Evolutionary conservation across 2,888 invertebrate species (phyloP).

Genomic region (Arenicola marina): DNA sequence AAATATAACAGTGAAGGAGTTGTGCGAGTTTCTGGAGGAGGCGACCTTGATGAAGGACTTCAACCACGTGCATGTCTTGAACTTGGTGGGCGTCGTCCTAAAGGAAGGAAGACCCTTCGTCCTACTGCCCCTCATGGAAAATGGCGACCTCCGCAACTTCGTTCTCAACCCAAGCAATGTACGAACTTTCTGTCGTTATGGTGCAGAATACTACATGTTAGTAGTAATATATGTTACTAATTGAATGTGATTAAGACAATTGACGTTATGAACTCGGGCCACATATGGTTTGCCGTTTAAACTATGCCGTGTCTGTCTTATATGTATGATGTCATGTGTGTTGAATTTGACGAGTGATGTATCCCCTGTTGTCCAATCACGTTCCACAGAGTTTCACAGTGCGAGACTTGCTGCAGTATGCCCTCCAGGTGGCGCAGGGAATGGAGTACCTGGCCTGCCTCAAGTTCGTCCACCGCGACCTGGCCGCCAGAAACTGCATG

Average conservation of each 20-base stretch:
- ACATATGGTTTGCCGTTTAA: no score
- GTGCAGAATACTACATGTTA: no score
- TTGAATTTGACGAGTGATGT: no score
- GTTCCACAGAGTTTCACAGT: constrained; percentile 63
- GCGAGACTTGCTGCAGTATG: constrained; percentile 62
- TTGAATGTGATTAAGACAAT: no score
- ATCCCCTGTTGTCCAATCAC: no score
- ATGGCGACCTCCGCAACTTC: constrained; percentile 54
- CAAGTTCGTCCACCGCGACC: constrained; percentile 65
- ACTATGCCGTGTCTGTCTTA: no score
- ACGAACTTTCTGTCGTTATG: no score
- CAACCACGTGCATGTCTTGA: constrained; percentile 60
- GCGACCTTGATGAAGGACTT: constrained; percentile 58
- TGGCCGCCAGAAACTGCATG: constrained; percentile 66
- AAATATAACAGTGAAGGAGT: not conserved
- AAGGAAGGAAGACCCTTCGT: constrained; percentile 57
- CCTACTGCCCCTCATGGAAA: constrained; percentile 60
- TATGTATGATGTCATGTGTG: no score
- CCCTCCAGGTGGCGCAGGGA: constrained; percentile 63
- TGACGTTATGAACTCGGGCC: no score
- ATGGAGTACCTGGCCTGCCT: constrained; percentile 64
- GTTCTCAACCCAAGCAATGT: constrained; percentile 14
- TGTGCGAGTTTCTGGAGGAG: constrained; percentile 26
- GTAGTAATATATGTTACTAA: no score
- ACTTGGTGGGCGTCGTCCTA: constrained; percentile 58